Percentiles rank a stretch among this genome's conserved stretches.
Evolutionary conservation across 2,113 vertebrate genomes (phyloP).

Genomic region (Enhydra lutris): DNA sequence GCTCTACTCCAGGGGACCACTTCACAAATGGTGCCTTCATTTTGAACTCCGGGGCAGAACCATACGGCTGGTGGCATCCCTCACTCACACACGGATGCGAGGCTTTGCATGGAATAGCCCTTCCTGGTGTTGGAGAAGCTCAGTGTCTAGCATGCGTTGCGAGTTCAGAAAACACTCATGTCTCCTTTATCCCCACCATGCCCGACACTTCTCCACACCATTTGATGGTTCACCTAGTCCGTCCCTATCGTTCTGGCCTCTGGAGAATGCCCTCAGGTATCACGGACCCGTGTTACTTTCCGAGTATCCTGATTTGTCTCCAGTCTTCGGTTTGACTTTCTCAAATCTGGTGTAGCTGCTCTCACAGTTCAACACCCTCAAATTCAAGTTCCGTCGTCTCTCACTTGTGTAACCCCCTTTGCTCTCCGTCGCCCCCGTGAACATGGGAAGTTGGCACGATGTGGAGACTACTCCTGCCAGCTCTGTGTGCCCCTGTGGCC

Average conservation of each 20-base stretch:
- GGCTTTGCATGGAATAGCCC: not conserved
- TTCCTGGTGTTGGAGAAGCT: rapidly evolving
- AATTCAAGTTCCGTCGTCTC: not conserved
- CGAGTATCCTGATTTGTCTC: not conserved
- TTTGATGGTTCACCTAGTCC: rapidly evolving
- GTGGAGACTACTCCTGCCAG: rapidly evolving
- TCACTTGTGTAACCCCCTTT: not conserved
- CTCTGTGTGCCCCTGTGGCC: not conserved
- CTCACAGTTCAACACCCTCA: not conserved
- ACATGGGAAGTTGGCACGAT: rapidly evolving
- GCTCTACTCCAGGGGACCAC: too few relatives aligned
- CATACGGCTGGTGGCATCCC: not conserved
- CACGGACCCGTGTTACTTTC: rapidly evolving
- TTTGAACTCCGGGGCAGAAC: not conserved
- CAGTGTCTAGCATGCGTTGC: too few relatives aligned
- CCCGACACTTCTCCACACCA: rapidly evolving
- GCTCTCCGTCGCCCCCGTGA: not conserved
- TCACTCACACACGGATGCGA: rapidly evolving
- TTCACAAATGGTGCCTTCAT: too few relatives aligned
- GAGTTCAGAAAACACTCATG: not conserved
- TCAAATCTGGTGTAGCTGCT: rapidly evolving
- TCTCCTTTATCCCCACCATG: not conserved
- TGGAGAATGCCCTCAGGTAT: too few relatives aligned
- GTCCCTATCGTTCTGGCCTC: rapidly evolving
- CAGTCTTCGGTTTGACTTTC: not conserved